Conservation (phyloP, 2,113 vertebrate species). For the Plecotus auritus region DNA sequence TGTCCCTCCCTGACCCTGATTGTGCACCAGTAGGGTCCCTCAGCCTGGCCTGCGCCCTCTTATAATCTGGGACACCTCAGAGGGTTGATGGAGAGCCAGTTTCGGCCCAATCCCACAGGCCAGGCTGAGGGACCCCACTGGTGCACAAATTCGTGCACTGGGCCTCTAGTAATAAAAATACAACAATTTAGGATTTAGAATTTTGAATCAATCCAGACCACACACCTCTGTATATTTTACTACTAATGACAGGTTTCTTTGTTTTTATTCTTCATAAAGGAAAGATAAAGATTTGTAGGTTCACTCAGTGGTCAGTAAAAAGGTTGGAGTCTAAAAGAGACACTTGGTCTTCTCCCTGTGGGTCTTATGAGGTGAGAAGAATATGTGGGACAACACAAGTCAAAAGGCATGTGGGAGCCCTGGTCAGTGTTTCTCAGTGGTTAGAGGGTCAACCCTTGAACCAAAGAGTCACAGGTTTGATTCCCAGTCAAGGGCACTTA, state of each 20-base stretch:
- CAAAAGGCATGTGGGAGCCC: background rate
- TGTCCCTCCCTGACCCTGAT: no score
- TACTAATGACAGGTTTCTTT: background rate
- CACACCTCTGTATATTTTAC: background rate
- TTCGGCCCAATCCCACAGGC: no score
- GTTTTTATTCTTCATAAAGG: slow-evolving; percentile 37
- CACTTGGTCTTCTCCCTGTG: background rate
- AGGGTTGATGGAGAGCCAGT: accelerated
- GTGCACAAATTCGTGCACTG: no score
- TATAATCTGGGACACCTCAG: no score
- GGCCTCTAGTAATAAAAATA: background rate
- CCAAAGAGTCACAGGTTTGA: no score
- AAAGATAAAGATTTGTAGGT: slow-evolving; percentile 11
- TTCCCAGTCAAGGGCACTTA: no score
- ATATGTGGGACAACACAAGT: background rate
- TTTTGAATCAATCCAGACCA: background rate
- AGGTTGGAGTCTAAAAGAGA: background rate
- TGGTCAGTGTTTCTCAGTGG: no score
- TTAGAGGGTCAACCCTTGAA: no score
- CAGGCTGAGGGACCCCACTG: no score
- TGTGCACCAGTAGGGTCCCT: no score
- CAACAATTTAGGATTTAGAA: background rate
- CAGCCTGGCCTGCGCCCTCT: no score
- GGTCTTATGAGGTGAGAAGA: background rate
- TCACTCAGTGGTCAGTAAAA: background rate